Base-by-base conservation (phyloP, 2,797 vertebrate species). In the Centropyge bicolor region DNA sequence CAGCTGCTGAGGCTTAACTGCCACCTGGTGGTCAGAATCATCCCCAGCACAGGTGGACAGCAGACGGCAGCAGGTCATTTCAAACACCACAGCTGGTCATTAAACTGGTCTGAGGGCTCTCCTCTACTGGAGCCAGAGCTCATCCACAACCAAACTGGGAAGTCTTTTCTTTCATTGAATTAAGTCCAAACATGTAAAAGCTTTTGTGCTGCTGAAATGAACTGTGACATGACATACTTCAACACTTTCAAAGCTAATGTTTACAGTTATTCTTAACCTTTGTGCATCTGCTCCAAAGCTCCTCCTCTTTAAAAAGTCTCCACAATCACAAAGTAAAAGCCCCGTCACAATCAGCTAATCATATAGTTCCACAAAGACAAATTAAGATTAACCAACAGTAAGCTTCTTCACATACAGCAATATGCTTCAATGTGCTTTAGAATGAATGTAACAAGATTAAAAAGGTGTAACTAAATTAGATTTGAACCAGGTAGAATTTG, bases 21-120 rank as follows among this genome's bases (percentile, higher is more conserved):
- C 87, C 91, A 81, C 76, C 91, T 91, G 36, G 77, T 91, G 91
- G 87, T 19, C 17, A 36, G n/a, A 48, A 0, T 0, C 12, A 11
- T 0, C 7, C 43, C n/a, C 70, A 72, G 17, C 46, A 55, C 20
- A 48, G 8, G 24, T 6, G n/a, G 12, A 20, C 1, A 8, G 10
- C 1, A 0, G 14, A 31, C 1, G 9, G 16, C 38, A 24, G 40
- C 46, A 46, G n/a, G n/a, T 63, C 16, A 5, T 24, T 27, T 6
- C 10, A 40, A 14, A 60, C 22, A 24, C 40, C 0, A 13, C 40
- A 62, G 40, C 22, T 57, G 43, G 64, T 73, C 57, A 40, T 8
- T 35, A 5, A 5, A 13, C 1, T 54, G 31, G n/a, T 55, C 6
- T 70, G 59, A 54, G 36, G 5, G 11, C 8, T 52, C 48, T 55